Percentiles rank a stretch among this genome's conserved stretches.
Evolutionary conservation across 2,113 vertebrate species (phyloP).

Genomic region (Neogobius melanostomus): DNA sequence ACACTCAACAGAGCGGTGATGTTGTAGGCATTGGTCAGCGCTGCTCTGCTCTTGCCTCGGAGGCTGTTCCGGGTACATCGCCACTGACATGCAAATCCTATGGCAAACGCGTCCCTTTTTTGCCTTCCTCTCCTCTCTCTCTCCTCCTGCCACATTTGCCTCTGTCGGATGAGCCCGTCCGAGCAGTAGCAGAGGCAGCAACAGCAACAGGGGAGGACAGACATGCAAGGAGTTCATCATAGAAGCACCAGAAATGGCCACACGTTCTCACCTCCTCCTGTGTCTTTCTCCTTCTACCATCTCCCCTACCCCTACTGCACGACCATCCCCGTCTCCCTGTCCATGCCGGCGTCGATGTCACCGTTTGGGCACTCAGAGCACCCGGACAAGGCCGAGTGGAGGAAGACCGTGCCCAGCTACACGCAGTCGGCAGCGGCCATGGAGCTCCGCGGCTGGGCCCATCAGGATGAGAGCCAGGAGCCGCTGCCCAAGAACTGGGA

Average conservation of each 20-base stretch:
- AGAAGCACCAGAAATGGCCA: constrained; percentile 34
- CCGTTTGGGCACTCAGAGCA: constrained; percentile 78
- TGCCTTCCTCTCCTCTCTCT: constrained; percentile 26
- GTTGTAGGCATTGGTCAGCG: constrained; percentile 43
- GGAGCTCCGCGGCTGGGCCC: constrained; percentile 85
- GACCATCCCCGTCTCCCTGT: constrained; percentile 53
- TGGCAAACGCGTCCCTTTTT: constrained; percentile 55
- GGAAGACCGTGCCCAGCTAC: constrained; percentile 93
- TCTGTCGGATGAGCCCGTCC: constrained; percentile 53
- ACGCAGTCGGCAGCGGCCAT: constrained; percentile 86
- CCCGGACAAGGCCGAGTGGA: constrained; percentile 89
- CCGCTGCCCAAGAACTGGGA: constrained; percentile 94
- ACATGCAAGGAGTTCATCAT: constrained; percentile 65
- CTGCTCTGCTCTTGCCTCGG: constrained; percentile 54
- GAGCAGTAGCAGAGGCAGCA: constrained; percentile 25
- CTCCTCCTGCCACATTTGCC: constrained; percentile 25
- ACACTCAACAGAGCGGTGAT: constrained; percentile 44
- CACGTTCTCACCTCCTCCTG: constrained; percentile 57
- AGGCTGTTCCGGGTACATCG: constrained; percentile 64
- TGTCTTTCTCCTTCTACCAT: constrained; percentile 60
- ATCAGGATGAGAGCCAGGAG: constrained; percentile 89
- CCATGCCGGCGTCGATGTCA: constrained; percentile 52
- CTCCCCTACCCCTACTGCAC: constrained; percentile 54
- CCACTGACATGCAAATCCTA: constrained; percentile 75
- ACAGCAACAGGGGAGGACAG: constrained; percentile 43